Evolutionary conservation across 2,113 vertebrate genomes (phyloP).

Genomic region (Ascaphus truei): DNA sequence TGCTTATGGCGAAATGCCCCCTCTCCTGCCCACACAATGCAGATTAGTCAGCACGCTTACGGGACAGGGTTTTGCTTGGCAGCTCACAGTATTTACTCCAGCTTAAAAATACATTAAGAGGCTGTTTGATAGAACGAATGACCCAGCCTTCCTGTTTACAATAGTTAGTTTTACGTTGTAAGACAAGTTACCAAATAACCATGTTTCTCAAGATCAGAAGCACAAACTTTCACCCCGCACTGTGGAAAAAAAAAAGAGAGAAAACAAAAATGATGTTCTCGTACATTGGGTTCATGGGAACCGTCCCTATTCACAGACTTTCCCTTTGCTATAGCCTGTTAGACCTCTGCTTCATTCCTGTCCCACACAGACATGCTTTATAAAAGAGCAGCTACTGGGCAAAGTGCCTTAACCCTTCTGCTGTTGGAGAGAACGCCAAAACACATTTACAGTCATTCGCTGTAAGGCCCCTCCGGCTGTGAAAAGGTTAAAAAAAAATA

Average conservation of each 20-base stretch:
- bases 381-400: too few species aligned
- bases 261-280: background rate
- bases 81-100: background rate
- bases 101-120: background rate
- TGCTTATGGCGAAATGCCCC: background rate
- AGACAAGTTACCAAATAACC: background rate
- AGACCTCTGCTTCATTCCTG: too few species aligned
- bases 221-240: too few species aligned
- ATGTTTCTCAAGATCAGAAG: background rate
- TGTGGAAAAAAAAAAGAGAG: too few species aligned
- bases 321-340: too few species aligned
- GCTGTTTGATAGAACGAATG: background rate
- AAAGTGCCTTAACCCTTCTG: too few species aligned
- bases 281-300: conserved; percentile 24
- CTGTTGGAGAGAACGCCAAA: too few species aligned
- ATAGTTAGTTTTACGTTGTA: conserved; percentile 4
- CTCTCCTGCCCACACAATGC: background rate
- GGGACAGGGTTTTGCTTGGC: background rate
- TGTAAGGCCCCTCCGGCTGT: too few species aligned
- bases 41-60: background rate
- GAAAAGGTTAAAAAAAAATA: too few species aligned
- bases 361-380: too few species aligned
- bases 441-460: too few species aligned
- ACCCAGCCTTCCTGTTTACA: conserved; percentile 26
- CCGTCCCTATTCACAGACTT: background rate